phyloP scores from a whole-genome alignment of 2,797 vertebrate genomes.

The Ctenopoma multispine region DNA sequence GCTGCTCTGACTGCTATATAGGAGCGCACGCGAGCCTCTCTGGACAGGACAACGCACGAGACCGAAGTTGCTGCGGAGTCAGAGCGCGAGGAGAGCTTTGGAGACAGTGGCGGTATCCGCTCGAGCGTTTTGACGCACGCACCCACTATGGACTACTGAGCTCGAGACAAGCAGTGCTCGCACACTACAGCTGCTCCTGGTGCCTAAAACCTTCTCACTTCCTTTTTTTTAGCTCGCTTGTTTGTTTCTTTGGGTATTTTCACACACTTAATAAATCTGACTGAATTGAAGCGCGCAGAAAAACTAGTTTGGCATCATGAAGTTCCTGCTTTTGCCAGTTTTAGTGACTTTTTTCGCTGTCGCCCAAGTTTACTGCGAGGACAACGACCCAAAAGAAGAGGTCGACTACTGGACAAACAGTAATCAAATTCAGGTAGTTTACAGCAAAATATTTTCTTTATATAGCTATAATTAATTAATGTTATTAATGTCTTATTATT shows the following conservation, averaged over 20 bases:
- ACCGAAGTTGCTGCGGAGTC: slow-evolving; percentile 16
- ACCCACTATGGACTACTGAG: slow-evolving; percentile 65
- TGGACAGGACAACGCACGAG: slow-evolving; percentile 49
- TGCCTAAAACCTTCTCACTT: neutral
- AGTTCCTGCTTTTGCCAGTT: slow-evolving; percentile 83
- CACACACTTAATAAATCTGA: neutral
- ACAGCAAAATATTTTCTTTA: too few relatives aligned
- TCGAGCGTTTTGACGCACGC: slow-evolving; percentile 42
- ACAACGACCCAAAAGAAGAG: slow-evolving; percentile 85
- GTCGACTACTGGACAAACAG: slow-evolving; percentile 88
- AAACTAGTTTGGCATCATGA: slow-evolving; percentile 81
- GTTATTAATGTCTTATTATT: too few relatives aligned
- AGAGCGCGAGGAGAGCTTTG: slow-evolving; percentile 44
- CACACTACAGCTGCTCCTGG: slow-evolving; percentile 6
- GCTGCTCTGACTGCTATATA: slow-evolving; percentile 75
- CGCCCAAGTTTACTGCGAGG: slow-evolving; percentile 85
- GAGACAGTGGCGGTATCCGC: slow-evolving; percentile 26
- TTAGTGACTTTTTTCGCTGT: slow-evolving; percentile 85
- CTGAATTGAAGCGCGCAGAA: neutral
- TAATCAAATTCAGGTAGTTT: slow-evolving; percentile 86
- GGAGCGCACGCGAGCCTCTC: slow-evolving; percentile 48
- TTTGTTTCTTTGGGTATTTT: neutral
- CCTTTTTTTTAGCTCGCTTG: neutral
- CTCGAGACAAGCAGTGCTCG: slow-evolving; percentile 30
- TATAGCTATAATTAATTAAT: too few relatives aligned